These are phyloP conservation scores for Cynopterus brachyotis DNA, from an alignment of 2,113 vertebrate species.

Conservation along the genomic window DNA sequence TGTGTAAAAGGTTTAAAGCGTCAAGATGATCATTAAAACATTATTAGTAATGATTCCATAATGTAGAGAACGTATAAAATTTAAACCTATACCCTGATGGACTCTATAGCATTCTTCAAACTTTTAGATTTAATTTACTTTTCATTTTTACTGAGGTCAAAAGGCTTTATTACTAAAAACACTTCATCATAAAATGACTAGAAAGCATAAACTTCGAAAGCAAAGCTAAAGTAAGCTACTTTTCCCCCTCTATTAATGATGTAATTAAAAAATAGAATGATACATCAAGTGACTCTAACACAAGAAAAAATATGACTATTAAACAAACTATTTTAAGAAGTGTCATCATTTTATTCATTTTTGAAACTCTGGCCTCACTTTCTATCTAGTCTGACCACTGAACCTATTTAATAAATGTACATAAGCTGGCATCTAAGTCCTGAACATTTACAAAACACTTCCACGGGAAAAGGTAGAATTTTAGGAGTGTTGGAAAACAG, in stretches of 20 bases:
- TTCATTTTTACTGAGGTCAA: neutral
- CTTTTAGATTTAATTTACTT: neutral
- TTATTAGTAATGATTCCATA: neutral
- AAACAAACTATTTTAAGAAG: constrained; percentile 5
- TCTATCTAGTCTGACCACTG: neutral
- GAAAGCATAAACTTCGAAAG: constrained; percentile 52
- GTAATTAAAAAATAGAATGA: neutral
- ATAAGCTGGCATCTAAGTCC: neutral
- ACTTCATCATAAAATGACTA: constrained; percentile 9
- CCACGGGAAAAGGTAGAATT: neutral
- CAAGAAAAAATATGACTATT: neutral
- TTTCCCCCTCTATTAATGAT: constrained; percentile 22
- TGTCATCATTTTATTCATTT: constrained; percentile 31
- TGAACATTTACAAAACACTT: constrained; percentile 36
- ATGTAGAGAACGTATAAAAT: neutral
- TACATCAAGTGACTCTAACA: constrained; percentile 14
- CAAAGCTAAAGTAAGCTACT: neutral
- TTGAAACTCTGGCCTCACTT: neutral
- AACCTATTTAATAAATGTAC: constrained; percentile 20
- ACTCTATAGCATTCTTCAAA: neutral
- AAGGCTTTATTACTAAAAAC: neutral
- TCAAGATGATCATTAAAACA: neutral
- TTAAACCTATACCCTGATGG: neutral
- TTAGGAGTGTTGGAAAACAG: neutral
- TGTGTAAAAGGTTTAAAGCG: neutral